Evolutionary conservation across 2,113 vertebrate genomes (phyloP), one percentile per base, ranked within the genome.

Genomic region (Corynorhinus townsendii): DNA sequence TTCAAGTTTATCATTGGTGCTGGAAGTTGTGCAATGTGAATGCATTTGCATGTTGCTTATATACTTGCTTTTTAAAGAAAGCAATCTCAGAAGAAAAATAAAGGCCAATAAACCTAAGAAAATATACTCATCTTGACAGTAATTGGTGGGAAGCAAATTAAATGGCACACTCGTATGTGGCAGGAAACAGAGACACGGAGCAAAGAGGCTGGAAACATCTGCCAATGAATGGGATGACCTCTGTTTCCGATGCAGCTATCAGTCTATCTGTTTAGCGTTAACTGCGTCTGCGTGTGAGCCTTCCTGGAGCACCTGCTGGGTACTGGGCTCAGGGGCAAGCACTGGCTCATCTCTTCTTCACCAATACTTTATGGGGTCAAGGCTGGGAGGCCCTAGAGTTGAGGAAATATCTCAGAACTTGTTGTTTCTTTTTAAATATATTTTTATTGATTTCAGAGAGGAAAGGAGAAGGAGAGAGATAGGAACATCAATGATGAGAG

Each of bases 131-230:
- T 45, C 43, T 79, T 52, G 38, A 33, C 47, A 64, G 47, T 64
- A 30, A 93, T 90, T 79, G 45, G 59, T 56, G 28, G 52, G 91
- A 90, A 33, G 38, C 69, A 96, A 93, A 92, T 85, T 66, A 90
- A 80, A 75, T 10, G 24, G 76, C 38, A 54, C 52, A 45, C 66
- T 7, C 12, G 59, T 49, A 47, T 2, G 26, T 24, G 22, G 30
- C 30, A 28, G 17, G 24, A 47, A 52, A 84, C 62, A 84, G 64
- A 81, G 45, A 45, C 30, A 49, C 10, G 66, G 40, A 64, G 56
- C 9, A 5, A 40, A 69, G 20, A 62, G 54, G 11, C 9, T 4
- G 77, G 79, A 86, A 84, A 77, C 19, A 17, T 28, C 56, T 47
- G 8, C 45, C 12, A 1, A 11, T 4, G 43, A 26, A 11, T 2